These are phyloP conservation scores for Harpagifer antarcticus DNA, from an alignment of 2,797 vertebrate species.

Conservation along the genomic window DNA sequence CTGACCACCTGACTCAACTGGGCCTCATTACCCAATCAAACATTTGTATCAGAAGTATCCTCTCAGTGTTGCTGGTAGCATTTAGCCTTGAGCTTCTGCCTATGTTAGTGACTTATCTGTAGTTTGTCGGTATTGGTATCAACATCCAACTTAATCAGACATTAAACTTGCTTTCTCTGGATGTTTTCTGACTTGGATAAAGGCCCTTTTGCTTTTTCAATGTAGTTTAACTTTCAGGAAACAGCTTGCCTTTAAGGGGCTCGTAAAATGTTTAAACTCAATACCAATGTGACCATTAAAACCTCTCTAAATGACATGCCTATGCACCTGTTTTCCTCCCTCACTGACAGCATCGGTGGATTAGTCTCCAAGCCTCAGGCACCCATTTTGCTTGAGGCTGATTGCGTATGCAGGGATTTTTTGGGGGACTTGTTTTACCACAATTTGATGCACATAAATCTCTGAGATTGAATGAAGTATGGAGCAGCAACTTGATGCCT, in stretches of 20 bases:
- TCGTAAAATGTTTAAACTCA: slow-evolving; percentile 13
- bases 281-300: slow-evolving; percentile 14
- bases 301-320: not conserved
- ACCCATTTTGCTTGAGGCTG: slow-evolving; percentile 19
- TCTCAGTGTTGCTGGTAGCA: not conserved
- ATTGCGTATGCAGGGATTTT: slow-evolving; percentile 11
- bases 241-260: not conserved
- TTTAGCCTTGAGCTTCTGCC: not conserved
- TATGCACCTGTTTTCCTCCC: slow-evolving; percentile 22
- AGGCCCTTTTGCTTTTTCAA: not conserved
- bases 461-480: not conserved
- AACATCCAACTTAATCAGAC: not conserved
- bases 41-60: no score
- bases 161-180: not conserved
- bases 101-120: not conserved
- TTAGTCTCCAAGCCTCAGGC: slow-evolving; percentile 37
- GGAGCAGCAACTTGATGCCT: not conserved
- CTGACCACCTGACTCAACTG: not conserved
- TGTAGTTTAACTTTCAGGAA: not conserved
- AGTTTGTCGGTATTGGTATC: not conserved
- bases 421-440: slow-evolving; percentile 20
- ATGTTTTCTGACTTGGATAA: not conserved
- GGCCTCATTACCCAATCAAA: slow-evolving; percentile 2
- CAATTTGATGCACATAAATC: slow-evolving; percentile 15
- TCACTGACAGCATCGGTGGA: slow-evolving; percentile 22